Base-by-base conservation (phyloP, 2,888 invertebrate genomes). In the Tethea ocularis region DNA sequence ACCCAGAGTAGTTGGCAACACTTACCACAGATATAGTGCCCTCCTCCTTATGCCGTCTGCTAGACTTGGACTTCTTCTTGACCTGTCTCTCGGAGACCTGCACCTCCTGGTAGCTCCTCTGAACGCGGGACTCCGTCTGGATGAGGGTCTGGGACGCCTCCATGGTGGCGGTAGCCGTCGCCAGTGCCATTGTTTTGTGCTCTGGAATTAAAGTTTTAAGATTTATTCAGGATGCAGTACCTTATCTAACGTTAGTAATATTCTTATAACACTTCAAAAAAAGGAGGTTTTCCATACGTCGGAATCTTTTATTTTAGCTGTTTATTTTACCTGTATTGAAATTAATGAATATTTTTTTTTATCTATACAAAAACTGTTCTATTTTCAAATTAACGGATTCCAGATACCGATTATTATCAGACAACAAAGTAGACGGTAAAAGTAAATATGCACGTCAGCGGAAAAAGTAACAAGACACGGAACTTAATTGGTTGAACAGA, bases 1-100 rank as follows among this genome's bases (percentile, higher is more conserved):
- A n/a, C n/a, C n/a, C 4, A 36, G 1, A n/a, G 7, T 17, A 8
- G 11, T 10, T 52, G 10, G 23, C 41, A 24, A 17, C 51, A 85
- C 94, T 87, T 64, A 94, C 94, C 74, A 94, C 94, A 51, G 94
- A 94, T 67, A 94, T 92, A 52, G 90, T 86, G 26, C 94, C 94
- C 60, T 94, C 94, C 57, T 94, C 94, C 78, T 94, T 94, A 68
- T 92, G 88, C 71, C 91, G 76, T 59, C 87, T 89, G 8, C 33
- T 33, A 13, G 92, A 90, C 77, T 94, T 88, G 67, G 72, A 90
- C 78, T 91, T 93, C 83, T 93, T 93, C 78, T 92, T 91, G 57
- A 92, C 77, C 71, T 88, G 84, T 56, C 87, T 64, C 64, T 89
- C 88, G 29, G 83, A 72, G 61, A 83, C 81, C 68, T 84, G 83